These are phyloP conservation scores for Lepidocyrtoides sp. DNA, from an alignment of 2,888 invertebrate genomes.

Conservation along the genomic window DNA sequence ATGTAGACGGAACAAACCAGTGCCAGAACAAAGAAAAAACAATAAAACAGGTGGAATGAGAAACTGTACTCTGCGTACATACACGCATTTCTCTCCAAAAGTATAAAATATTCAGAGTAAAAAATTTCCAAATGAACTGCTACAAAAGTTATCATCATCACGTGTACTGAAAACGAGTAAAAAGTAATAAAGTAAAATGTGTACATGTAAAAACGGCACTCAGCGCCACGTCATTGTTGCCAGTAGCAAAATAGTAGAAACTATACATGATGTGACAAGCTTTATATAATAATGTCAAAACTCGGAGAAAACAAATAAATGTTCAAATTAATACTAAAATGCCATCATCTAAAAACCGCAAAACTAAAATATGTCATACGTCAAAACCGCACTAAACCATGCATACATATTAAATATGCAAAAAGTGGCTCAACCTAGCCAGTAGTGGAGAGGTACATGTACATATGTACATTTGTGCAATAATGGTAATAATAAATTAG, in stretches of 20 bases:
- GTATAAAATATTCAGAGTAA: not conserved
- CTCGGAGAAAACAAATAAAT: not conserved
- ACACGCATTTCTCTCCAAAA: not conserved
- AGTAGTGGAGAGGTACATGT: not conserved
- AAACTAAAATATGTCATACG: not conserved
- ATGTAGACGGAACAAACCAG: no score
- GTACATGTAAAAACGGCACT: no score
- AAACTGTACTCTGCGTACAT: not conserved
- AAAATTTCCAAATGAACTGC: not conserved
- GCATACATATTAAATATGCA: not conserved
- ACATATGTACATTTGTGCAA: not conserved
- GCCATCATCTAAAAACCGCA: not conserved
- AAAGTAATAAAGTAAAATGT: no score
- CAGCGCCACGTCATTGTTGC: not conserved
- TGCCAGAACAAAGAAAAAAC: not conserved
- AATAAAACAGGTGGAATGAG: not conserved
- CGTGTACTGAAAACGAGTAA: no score
- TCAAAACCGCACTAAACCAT: not conserved
- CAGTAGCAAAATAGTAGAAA: not conserved
- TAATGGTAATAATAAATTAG: conserved; percentile 21
- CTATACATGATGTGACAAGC: conserved; percentile 33
- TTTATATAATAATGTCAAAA: no score
- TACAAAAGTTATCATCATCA: not conserved
- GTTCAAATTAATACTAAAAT: conserved; percentile 7
- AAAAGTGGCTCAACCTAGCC: no score